Conservation (phyloP, 35 echinoderm and acorn worm genomes). For the Patiria miniata region DNA sequence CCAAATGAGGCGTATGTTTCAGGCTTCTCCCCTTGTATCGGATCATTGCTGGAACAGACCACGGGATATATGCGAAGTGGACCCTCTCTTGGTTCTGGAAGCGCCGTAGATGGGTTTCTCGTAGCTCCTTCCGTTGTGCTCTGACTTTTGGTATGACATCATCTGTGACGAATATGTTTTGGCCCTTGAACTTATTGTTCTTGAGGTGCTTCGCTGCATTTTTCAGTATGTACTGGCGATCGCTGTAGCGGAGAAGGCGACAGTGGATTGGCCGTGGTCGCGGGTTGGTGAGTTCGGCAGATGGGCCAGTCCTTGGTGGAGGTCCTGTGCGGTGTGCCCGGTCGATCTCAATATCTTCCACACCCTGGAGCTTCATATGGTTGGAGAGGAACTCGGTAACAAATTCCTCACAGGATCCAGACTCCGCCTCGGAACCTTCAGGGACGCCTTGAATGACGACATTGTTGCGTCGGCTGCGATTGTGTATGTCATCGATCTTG, state of each 20-base stretch:
- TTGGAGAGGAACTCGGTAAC: not conserved
- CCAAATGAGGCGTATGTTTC: not conserved
- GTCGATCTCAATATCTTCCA: too few relatives aligned
- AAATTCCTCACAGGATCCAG: not conserved
- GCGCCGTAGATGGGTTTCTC: not conserved
- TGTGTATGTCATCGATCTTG: too few relatives aligned
- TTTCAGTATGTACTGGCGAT: not conserved
- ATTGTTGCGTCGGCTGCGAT: too few relatives aligned
- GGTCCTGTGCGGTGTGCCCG: too few relatives aligned
- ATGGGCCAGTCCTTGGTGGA: too few relatives aligned
- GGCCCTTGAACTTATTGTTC: not conserved
- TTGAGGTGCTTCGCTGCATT: too few relatives aligned
- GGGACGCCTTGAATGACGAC: too few relatives aligned
- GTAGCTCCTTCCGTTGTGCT: not conserved
- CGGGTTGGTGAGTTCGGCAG: not conserved
- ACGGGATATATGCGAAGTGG: too few relatives aligned
- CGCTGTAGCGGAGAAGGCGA: too few relatives aligned
- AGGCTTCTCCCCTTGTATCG: not conserved
- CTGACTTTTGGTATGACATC: slow-evolving; percentile 1
- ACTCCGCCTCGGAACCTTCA: not conserved
- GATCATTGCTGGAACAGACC: not conserved
- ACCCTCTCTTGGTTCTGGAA: not conserved
- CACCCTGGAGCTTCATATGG: too few relatives aligned
- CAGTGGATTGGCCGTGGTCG: not conserved
- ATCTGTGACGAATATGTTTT: not conserved